Percentiles rank a stretch among this genome's conserved stretches.
Conservation (phyloP, 2,113 vertebrate species). For the Orthochromis indermauri region DNA sequence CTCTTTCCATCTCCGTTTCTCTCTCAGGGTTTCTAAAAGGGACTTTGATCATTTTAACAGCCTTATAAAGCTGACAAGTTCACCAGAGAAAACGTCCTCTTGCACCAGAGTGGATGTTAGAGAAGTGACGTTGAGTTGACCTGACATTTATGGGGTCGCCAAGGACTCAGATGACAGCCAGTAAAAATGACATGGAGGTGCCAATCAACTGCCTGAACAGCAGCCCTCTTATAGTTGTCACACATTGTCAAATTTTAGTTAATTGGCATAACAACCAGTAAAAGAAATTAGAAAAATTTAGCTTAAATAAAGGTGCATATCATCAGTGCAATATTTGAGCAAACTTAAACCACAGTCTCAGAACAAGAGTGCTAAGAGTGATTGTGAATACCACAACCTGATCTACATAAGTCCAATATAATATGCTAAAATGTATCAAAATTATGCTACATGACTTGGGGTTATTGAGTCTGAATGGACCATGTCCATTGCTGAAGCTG, state of each 20-base stretch:
- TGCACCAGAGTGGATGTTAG: slow-evolving; percentile 29
- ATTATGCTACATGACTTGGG: not conserved
- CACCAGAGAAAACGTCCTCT: slow-evolving; percentile 45
- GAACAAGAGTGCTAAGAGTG: not conserved
- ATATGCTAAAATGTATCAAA: not conserved
- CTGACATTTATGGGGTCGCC: slow-evolving; percentile 59
- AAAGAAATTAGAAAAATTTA: not conserved
- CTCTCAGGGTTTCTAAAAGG: slow-evolving; percentile 38
- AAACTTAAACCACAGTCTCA: not conserved
- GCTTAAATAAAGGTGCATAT: not conserved
- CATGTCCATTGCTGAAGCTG: not conserved
- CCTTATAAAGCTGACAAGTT: slow-evolving; percentile 53
- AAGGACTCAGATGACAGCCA: slow-evolving; percentile 24
- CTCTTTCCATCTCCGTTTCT: not conserved
- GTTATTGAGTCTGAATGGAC: not conserved
- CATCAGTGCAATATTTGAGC: not conserved
- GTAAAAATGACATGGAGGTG: slow-evolving; percentile 6
- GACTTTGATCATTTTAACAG: slow-evolving; percentile 64
- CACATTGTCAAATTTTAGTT: not conserved
- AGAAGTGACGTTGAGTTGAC: slow-evolving; percentile 50
- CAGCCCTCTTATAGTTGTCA: not conserved
- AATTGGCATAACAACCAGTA: not conserved
- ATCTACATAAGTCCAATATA: not conserved
- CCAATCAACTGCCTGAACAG: slow-evolving; percentile 4
- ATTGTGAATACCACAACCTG: not conserved